Evolutionary conservation across 2,797 vertebrate species (phyloP).

Genomic region (Anas flavirostris): DNA sequence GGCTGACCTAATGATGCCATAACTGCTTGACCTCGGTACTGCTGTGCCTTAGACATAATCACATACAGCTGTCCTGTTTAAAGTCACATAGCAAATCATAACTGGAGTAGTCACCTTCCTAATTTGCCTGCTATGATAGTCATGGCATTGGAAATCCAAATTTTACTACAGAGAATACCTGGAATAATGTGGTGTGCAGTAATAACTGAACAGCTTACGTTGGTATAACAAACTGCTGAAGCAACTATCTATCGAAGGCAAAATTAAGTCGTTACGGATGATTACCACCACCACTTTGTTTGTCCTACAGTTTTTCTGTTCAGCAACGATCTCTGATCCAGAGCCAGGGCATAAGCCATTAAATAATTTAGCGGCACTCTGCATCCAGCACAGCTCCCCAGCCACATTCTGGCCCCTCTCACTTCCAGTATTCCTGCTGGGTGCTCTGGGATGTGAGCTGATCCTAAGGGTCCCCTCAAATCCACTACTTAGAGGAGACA

Average conservation of each 20-base stretch:
- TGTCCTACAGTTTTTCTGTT: background rate
- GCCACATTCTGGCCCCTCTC: background rate
- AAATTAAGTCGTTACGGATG: background rate
- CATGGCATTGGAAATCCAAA: background rate
- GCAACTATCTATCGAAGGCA: background rate
- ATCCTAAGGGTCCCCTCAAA: background rate
- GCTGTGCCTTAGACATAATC: background rate
- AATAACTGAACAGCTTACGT: background rate
- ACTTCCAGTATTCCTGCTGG: background rate
- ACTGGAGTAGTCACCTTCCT: background rate
- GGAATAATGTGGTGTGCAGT: background rate
- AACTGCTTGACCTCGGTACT: background rate
- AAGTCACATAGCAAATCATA: background rate
- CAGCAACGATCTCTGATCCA: background rate
- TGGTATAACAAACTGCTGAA: background rate
- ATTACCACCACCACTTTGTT: background rate
- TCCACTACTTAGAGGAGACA: background rate
- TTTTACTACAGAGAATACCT: background rate
- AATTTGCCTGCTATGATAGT: background rate
- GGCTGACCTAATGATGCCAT: no score
- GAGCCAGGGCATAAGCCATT: background rate
- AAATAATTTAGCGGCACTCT: background rate
- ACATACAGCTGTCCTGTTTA: background rate
- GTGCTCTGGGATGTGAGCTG: background rate
- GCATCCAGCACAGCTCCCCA: background rate